Evolutionary conservation across 2,113 vertebrate species (phyloP).

Genomic region (Mormyrus lacerda): DNA sequence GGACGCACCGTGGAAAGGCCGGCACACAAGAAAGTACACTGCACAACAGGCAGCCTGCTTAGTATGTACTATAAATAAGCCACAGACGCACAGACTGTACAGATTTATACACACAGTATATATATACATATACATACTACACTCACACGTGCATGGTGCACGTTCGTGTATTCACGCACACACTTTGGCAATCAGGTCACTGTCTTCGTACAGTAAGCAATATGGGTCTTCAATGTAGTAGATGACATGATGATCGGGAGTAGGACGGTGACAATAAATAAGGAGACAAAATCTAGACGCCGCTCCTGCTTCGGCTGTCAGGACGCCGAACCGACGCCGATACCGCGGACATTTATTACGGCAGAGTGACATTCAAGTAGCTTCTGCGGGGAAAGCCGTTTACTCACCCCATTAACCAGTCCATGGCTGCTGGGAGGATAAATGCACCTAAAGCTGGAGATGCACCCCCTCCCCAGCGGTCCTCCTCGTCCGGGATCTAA

Average conservation of each 20-base stretch:
- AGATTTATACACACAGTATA: neutral
- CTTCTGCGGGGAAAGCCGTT: neutral
- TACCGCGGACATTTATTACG: neutral
- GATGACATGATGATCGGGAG: neutral
- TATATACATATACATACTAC: neutral
- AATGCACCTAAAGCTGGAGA: conserved; percentile 58
- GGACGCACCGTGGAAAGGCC: neutral
- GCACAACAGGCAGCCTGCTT: neutral
- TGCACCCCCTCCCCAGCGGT: conserved; percentile 43
- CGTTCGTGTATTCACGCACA: neutral
- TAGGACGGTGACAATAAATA: neutral
- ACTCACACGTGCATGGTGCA: neutral
- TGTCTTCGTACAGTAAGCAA: neutral
- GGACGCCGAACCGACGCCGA: neutral
- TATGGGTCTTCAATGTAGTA: neutral
- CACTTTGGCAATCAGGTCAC: neutral
- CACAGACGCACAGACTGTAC: neutral
- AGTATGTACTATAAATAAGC: neutral
- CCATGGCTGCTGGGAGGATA: conserved; percentile 62
- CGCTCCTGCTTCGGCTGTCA: neutral
- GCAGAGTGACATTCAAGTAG: neutral
- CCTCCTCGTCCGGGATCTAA: conserved; percentile 34
- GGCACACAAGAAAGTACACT: neutral
- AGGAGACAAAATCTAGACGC: neutral
- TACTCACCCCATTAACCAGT: conserved; percentile 85